Evolutionary conservation across 2,888 invertebrate genomes (phyloP).

Genomic region (Elegia similella): DNA sequence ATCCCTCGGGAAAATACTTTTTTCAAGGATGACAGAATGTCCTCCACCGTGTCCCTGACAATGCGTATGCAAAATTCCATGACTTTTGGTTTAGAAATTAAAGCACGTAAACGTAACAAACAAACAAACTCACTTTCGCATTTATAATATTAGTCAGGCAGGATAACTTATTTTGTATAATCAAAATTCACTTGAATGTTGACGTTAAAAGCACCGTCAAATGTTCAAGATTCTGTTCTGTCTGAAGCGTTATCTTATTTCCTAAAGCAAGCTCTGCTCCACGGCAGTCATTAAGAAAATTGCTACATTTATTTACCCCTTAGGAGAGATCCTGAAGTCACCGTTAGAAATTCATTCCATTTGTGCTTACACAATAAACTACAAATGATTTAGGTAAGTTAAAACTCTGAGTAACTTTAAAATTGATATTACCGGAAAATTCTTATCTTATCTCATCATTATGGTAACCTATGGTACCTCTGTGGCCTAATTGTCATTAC

Average conservation of each 20-base stretch:
- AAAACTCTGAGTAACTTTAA: constrained; percentile 16
- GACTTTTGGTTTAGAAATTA: too few relatives aligned
- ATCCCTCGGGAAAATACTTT: too few relatives aligned
- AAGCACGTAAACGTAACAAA: too few relatives aligned
- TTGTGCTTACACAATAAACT: constrained; percentile 11
- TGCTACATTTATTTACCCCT: constrained; percentile 22
- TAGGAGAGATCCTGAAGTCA: constrained; percentile 20
- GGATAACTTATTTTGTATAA: too few relatives aligned
- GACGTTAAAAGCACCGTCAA: neutral
- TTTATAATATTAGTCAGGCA: too few relatives aligned
- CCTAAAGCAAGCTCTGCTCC: neutral
- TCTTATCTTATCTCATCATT: too few relatives aligned
- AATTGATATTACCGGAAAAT: neutral
- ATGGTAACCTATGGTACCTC: too few relatives aligned
- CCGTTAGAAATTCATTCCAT: constrained; percentile 17
- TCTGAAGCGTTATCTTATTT: neutral
- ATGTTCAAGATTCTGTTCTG: neutral
- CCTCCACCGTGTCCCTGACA: too few relatives aligned
- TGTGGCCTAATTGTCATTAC: too few relatives aligned
- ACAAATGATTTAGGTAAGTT: constrained; percentile 18
- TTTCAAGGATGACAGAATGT: too few relatives aligned
- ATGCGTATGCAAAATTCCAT: too few relatives aligned
- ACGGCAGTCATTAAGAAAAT: constrained; percentile 21
- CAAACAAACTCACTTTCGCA: too few relatives aligned
- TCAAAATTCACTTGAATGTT: neutral